Conservation (phyloP, 2,797 vertebrate species). For the Oryzias dopingdopingensis region DNA sequence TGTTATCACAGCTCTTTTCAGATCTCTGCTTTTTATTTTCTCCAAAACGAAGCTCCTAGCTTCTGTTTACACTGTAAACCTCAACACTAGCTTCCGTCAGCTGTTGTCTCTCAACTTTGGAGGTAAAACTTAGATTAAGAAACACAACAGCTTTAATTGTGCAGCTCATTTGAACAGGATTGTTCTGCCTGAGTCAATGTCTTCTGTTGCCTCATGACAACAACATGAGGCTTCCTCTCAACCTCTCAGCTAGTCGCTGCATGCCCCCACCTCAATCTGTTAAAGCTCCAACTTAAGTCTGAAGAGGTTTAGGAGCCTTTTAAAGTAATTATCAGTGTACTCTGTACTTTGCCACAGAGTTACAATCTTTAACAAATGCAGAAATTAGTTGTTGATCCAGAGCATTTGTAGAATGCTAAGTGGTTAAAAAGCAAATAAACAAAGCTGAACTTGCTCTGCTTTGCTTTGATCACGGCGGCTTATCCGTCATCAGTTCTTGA, state of each 20-base stretch:
- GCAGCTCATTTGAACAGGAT: slow-evolving; percentile 54
- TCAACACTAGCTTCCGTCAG: slow-evolving; percentile 28
- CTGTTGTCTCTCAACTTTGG: slow-evolving; percentile 27
- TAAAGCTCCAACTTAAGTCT: slow-evolving; percentile 41
- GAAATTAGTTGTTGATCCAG: slow-evolving; percentile 1
- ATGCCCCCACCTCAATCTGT: slow-evolving; percentile 42
- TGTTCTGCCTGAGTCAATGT: slow-evolving; percentile 22
- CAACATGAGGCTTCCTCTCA: slow-evolving; percentile 33
- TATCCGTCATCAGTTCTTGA: slow-evolving; percentile 11
- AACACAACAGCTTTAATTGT: slow-evolving; percentile 31
- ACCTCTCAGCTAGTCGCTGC: slow-evolving; percentile 37
- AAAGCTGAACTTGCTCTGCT: neutral
- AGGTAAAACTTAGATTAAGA: slow-evolving; percentile 16
- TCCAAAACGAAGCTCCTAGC: neutral
- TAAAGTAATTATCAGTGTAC: slow-evolving; percentile 38
- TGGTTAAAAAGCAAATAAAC: slow-evolving; percentile 14
- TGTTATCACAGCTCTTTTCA: neutral
- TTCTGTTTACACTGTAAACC: slow-evolving; percentile 16
- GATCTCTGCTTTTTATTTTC: neutral
- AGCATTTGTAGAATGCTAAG: slow-evolving; percentile 1
- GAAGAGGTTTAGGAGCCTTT: slow-evolving; percentile 43
- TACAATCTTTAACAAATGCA: slow-evolving; percentile 1
- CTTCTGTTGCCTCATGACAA: slow-evolving; percentile 6
- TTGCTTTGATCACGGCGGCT: slow-evolving; percentile 21
- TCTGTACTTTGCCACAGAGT: slow-evolving; percentile 21